Evolutionary conservation across 2,888 invertebrate genomes (phyloP), one percentile per base, ranked within the genome.

Genomic region (Stenotaenia linearis): DNA sequence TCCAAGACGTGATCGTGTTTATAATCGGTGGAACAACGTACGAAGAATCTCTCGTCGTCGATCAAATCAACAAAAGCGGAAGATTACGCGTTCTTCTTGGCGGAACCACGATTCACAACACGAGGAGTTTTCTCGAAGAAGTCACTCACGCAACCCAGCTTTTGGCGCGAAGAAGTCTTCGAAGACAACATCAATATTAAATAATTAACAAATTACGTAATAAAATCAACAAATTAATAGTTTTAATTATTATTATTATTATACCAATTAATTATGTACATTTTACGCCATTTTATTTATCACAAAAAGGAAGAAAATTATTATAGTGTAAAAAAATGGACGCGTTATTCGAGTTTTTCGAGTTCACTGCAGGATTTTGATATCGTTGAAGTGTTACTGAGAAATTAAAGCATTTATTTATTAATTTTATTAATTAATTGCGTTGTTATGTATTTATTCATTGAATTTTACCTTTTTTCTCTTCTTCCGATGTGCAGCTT

Each of bases 21-120:
- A 92, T 98, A 75, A 91, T 99, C 80, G 99, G 99, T 1, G 99
- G 99, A 15, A 90, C 93, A 56, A 99, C 99, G 0, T 99, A 97
- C 86, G 98, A 98, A 86, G 99, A 99, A 87, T 92, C 97, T 0
- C 87, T 94, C 23, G 90, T 92, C 40, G 93, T 98, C 1, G 92
- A 97, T 86, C 92, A 89, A 82, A 85, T 98, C 79, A 95, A 95
- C 85, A 90, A 89, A 84, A 89, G 90, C 77, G 91, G 93, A 85
- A 91, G 91, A 1, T 90, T 91, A 40, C 90, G 91, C 83, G 90
- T 97, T 21, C 90, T 97, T 79, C 87, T 98, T 0, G 98, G 98
- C 9, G 96, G 96, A n/a, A 96, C 96, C 0, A 91, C 91, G 0
- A 89, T 98, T 74, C 97, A 96, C 85, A 98, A 97, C 86, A 93